Percentiles rank a stretch among this genome's conserved stretches.
These are phyloP conservation scores for Tetramorium bicarinatum DNA, from an alignment of 2,888 invertebrate species.

Conservation along the genomic window DNA sequence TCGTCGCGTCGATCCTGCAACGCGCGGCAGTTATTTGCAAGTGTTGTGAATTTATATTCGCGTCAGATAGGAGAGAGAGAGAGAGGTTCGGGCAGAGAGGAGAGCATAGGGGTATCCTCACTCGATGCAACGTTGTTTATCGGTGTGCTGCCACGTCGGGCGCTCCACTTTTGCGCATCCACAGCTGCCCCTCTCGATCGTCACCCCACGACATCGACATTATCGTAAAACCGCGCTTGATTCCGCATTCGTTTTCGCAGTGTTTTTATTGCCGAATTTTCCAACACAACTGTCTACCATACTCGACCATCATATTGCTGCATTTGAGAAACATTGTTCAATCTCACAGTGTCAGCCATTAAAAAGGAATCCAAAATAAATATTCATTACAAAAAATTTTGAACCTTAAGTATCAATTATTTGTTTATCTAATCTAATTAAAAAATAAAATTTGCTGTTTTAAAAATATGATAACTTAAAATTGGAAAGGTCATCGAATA, in stretches of 20 bases:
- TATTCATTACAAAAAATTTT: neutral
- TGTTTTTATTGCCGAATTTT: constrained; percentile 57
- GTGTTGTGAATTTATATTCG: constrained; percentile 81
- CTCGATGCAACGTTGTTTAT: constrained; percentile 80
- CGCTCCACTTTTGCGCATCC: constrained; percentile 72
- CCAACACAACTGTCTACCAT: constrained; percentile 14
- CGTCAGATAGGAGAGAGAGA: constrained; percentile 69
- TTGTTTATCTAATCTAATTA: neutral
- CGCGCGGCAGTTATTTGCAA: constrained; percentile 81
- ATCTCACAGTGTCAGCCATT: neutral
- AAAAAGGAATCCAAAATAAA: neutral
- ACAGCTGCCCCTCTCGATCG: constrained; percentile 62
- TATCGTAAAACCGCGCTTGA: constrained; percentile 68
- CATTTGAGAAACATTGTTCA: neutral
- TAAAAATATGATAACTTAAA: neutral
- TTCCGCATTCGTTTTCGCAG: constrained; percentile 63
- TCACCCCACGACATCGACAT: constrained; percentile 64
- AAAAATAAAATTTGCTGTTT: neutral
- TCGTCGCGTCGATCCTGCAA: constrained; percentile 77
- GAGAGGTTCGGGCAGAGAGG: constrained; percentile 41
- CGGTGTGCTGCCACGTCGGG: constrained; percentile 76
- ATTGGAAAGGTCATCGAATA: neutral
- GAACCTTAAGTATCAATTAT: neutral
- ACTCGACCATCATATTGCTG: constrained; percentile 26
- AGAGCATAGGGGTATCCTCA: constrained; percentile 69